Evolutionary conservation across 30 jellyfish, hydroid and myxozoan species (phyloP), one percentile per base, ranked within the genome.

Genomic region (Mastigias papua): DNA sequence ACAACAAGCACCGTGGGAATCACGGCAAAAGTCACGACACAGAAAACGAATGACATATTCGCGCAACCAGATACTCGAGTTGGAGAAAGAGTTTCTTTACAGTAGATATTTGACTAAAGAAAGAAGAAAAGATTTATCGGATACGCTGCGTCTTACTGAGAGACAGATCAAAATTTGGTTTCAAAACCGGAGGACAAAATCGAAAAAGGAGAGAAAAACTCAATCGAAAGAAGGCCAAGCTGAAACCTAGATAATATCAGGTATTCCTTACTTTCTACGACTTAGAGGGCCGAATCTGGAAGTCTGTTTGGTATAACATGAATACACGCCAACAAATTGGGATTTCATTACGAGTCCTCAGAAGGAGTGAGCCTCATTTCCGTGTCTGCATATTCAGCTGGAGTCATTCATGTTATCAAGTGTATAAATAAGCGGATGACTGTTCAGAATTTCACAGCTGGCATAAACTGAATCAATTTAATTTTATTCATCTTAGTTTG

Each of bases 21-120:
- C 90, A n/a, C 80, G 94, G 23, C 98, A 85, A 69, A 75, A 90
- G 57, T 76, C 93, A 9, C 77, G 94, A 54, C 98, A 92, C 79
- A 78, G 98, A 61, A 92, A 92, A 58, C 91, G 98, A 34, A 92
- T 92, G 98, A 92, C 98, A 48, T 92, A 92, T 73, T 77, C 98
- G 2, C 73, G 98, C 75, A 86, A 81, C 51, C 98, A 92, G 71
- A 92, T 86, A 10, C 84, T 92, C 5, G 98, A 92, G 66, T 86
- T 92, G 19, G 98, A 92, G 67, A 92, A 92, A 42, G 98, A 92
- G 71, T 92, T 92, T 42, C 81, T 92, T 19, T 92, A 81, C 93
- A 85, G 95, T 69, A 90, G 92, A 64, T 92, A 92, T 72, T 61
- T 92, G 83, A 92, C 98, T 84, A 86, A 86, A 69, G 98, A 92